phyloP scores from a whole-genome alignment of 2,888 invertebrate genomes.

The Antheraea yamamai region DNA sequence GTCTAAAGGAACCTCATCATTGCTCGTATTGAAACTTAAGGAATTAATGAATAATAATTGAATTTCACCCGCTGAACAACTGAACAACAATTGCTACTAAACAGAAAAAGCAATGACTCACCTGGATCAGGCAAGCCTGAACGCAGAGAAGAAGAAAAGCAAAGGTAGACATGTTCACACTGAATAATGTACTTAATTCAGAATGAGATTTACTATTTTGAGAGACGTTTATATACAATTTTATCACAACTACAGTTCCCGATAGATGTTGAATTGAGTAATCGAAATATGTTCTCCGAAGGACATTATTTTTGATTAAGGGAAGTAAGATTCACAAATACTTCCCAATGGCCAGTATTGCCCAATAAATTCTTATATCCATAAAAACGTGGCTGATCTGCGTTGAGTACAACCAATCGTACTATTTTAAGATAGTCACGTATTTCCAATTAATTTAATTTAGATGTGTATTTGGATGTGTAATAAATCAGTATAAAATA shows the following conservation, averaged over 20 bases:
- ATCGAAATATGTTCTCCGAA: not conserved
- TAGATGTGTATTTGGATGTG: no score
- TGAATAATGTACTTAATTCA: not conserved
- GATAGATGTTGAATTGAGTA: not conserved
- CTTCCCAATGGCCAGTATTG: not conserved
- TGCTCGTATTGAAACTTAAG: no score
- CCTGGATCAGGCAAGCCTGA: conserved; percentile 49
- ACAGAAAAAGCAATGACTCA: conserved; percentile 24
- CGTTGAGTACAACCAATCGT: no score
- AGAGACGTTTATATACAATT: not conserved
- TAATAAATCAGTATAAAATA: no score
- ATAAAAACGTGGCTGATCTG: no score
- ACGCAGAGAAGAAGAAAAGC: conserved; percentile 43
- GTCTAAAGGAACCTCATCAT: no score
- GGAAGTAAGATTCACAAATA: not conserved
- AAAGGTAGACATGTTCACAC: conserved; percentile 42
- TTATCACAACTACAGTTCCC: not conserved
- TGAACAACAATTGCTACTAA: no score
- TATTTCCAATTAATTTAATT: no score
- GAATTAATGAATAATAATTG: no score
- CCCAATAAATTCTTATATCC: not conserved
- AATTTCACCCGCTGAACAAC: no score
- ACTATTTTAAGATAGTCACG: no score
- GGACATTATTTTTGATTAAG: not conserved
- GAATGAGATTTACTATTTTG: not conserved